Conservation (phyloP, 1,140 invertebrate species). For the Trichonephila inaurata region DNA sequence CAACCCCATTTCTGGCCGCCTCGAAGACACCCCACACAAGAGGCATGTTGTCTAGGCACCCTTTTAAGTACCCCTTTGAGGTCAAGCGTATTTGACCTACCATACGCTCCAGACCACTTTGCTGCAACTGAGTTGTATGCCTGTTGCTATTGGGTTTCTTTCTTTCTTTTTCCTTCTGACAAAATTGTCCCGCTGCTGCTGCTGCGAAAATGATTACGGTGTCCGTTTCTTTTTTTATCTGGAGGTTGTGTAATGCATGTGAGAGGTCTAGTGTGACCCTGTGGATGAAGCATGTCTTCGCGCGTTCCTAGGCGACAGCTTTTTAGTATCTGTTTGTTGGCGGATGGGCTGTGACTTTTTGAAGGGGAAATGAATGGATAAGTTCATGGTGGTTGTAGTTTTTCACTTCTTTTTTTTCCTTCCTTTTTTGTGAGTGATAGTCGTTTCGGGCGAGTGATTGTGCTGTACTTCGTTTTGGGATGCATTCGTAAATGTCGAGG, state of each 20-base stretch:
- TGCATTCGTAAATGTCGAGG: too few relatives aligned
- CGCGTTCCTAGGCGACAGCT: background rate
- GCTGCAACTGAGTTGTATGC: conserved; percentile 36
- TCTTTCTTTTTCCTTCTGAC: background rate
- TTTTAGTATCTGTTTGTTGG: background rate
- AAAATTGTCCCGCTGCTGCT: conserved; percentile 27
- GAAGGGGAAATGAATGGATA: too few relatives aligned
- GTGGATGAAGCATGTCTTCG: background rate
- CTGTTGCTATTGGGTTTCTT: background rate
- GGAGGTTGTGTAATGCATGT: background rate
- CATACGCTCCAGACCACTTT: conserved; percentile 64
- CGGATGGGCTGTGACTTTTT: too few relatives aligned
- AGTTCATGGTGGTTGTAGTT: too few relatives aligned
- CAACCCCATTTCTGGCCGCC: background rate
- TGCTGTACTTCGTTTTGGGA: too few relatives aligned
- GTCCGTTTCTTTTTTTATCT: conserved; percentile 16
- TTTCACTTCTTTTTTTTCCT: too few relatives aligned
- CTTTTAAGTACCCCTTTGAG: conserved; percentile 60
- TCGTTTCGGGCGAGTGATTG: too few relatives aligned
- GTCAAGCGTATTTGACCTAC: conserved; percentile 53
- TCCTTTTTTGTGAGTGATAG: too few relatives aligned
- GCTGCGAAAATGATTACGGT: conserved; percentile 15
- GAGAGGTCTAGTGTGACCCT: background rate
- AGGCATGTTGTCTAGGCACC: conserved; percentile 42
- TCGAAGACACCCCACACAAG: conserved; percentile 3